Base-by-base conservation (phyloP, 2,113 vertebrate genomes). In the Tragelaphus scriptus region DNA sequence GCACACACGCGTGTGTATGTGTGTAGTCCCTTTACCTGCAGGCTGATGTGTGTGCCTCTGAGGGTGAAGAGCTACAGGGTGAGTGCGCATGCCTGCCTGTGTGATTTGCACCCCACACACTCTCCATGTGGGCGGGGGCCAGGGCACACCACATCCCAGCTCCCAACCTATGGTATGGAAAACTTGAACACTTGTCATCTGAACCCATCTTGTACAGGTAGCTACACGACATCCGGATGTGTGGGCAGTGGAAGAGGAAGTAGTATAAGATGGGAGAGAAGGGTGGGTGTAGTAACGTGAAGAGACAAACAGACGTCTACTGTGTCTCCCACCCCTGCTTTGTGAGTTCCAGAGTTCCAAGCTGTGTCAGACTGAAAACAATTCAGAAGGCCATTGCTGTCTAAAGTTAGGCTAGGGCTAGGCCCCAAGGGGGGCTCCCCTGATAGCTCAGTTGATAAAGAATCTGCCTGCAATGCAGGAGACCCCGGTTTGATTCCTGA, bases 1-100 rank as follows among this genome's bases (percentile, higher is more conserved):
- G 85, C 55, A 44, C 11, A 55, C 2, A 0, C 5, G 0, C 5
- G 5, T 15, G 36, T 12, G 11, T 44, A 47, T 51, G 68, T 28
- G 15, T 36, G 51, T 79, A 26, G n/a, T 7, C 40, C 40, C 15
- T 68, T 36, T 7, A 79, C 79, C 56, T 47, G 63, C 71, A 79
- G 85, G 71, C 51, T 49, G 23, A 7, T 63, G 32, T 56, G 92
- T 77, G 71, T 79, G 53, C 32, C 75, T 95, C 75, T 40, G 84
- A 26, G 25, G 32, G 32, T 56, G 80, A 53, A 71, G 11, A n/a
- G 13, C 7, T 1, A 1, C 58, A 63, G 44, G 44, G 86, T n/a
- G 77, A 36, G 44, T 3, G 55, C 13, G 2, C 0, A 2, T 23
- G 40, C 5, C 7, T 77, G 89, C 19, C 25, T 55, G 14, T 44